These are phyloP conservation scores for Drosophila malerkotliana DNA, from an alignment of 1,140 invertebrate genomes.

Conservation along the genomic window DNA sequence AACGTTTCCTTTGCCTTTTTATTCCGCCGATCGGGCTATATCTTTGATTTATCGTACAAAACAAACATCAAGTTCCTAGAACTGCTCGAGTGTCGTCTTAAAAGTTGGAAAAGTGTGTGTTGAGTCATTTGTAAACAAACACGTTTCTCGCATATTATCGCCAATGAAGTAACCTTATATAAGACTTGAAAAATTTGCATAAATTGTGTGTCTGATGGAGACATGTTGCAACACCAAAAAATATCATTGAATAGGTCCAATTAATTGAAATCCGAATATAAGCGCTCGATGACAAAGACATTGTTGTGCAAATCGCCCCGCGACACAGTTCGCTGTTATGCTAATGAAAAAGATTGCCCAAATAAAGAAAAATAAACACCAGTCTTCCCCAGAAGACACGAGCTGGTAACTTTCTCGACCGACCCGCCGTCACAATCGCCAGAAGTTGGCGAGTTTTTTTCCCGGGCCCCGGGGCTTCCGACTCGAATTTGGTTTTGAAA, in stretches of 20 bases:
- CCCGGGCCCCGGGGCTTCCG: conserved; percentile 17
- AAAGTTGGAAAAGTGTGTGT: conserved; percentile 16
- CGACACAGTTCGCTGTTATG: conserved; percentile 51
- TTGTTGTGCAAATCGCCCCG: conserved; percentile 27
- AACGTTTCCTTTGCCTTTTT: neutral
- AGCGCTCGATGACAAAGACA: conserved; percentile 35
- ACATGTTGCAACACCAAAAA: conserved; percentile 34
- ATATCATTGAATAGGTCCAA: conserved; percentile 23
- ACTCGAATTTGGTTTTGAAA: conserved; percentile 51
- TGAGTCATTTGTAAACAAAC: conserved; percentile 43
- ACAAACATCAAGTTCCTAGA: conserved; percentile 39
- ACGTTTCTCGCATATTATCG: conserved; percentile 28
- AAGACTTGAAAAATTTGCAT: conserved; percentile 28
- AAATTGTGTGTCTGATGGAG: neutral
- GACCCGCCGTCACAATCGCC: conserved; percentile 24
- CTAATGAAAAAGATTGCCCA: conserved; percentile 56
- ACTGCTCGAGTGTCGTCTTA: conserved; percentile 19
- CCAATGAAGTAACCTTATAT: conserved; percentile 12
- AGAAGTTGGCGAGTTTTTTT: conserved; percentile 45
- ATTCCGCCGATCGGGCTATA: conserved; percentile 10
- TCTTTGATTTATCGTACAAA: conserved; percentile 33
- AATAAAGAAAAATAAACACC: conserved; percentile 13
- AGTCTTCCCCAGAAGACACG: conserved; percentile 9
- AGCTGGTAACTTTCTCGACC: conserved; percentile 62
- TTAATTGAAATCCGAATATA: conserved; percentile 43